These are phyloP conservation scores for Rotaria sp. DNA, from an alignment of 2,888 invertebrate genomes.

Conservation along the genomic window DNA sequence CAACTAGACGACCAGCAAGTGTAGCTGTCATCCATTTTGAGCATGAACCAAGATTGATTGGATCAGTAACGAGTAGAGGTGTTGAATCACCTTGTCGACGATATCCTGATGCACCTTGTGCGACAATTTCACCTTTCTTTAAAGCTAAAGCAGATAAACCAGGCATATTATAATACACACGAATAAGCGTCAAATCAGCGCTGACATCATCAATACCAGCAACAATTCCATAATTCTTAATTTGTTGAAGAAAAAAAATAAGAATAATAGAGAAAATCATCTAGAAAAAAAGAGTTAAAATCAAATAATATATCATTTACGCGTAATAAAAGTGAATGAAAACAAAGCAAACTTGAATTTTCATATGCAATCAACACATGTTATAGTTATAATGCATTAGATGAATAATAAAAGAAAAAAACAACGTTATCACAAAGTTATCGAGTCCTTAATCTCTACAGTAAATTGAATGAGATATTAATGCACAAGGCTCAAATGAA, in stretches of 20 bases:
- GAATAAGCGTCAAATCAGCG: neutral
- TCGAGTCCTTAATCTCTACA: neutral
- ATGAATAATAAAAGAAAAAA: too few species aligned
- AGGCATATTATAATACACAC: neutral
- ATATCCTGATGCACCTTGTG: neutral
- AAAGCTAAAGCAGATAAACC: neutral
- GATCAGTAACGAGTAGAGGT: neutral
- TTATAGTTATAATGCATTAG: too few species aligned
- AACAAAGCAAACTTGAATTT: too few species aligned
- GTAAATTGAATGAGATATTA: neutral
- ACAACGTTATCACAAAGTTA: neutral
- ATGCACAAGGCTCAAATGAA: neutral
- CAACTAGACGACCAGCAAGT: neutral
- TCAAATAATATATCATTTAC: too few species aligned
- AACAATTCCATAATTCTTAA: neutral
- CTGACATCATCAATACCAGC: neutral
- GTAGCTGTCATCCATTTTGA: slow-evolving; percentile 1
- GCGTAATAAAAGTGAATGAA: neutral
- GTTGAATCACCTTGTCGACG: neutral
- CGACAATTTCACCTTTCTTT: neutral
- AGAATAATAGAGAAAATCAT: neutral
- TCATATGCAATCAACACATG: too few species aligned
- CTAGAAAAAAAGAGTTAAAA: neutral
- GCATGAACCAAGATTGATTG: neutral
- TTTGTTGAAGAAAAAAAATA: neutral